Evolutionary conservation across 2,888 invertebrate genomes (phyloP).

Genomic region (Papilio protenor): DNA sequence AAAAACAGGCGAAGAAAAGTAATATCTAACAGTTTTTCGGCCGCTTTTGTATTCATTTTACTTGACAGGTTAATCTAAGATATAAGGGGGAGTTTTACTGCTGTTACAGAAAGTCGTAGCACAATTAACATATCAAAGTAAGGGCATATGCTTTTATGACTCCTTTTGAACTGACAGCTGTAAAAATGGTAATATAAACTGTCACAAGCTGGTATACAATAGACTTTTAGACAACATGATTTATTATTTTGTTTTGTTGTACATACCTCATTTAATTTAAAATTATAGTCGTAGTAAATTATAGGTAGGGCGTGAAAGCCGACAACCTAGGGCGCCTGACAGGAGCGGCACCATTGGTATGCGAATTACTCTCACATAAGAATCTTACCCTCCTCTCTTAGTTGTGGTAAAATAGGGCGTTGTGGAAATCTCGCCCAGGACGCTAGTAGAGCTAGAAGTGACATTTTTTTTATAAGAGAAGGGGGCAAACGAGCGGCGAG

Average conservation of each 20-base stretch:
- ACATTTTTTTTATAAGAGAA: too few species aligned
- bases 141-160: not conserved
- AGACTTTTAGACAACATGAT: not conserved
- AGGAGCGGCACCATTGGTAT: too few species aligned
- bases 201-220: not conserved
- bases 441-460: too few species aligned
- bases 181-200: not conserved
- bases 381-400: too few species aligned
- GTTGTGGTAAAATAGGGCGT: too few species aligned
- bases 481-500: too few species aligned
- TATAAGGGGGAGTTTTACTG: not conserved
- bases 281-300: not conserved
- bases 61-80: slow-evolving; percentile 16
- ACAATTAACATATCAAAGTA: slow-evolving; percentile 19
- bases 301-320: not conserved
- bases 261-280: not conserved
- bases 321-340: too few species aligned
- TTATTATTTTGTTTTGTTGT: not conserved
- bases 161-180: not conserved
- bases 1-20: slow-evolving; percentile 6
- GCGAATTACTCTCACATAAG: too few species aligned
- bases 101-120: not conserved
- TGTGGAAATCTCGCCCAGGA: too few species aligned
- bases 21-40: slow-evolving; percentile 2
- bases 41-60: slow-evolving; percentile 2